These are phyloP conservation scores for Reticulitermes lucifugus DNA, from an alignment of 2,888 invertebrate species.

Conservation along the genomic window DNA sequence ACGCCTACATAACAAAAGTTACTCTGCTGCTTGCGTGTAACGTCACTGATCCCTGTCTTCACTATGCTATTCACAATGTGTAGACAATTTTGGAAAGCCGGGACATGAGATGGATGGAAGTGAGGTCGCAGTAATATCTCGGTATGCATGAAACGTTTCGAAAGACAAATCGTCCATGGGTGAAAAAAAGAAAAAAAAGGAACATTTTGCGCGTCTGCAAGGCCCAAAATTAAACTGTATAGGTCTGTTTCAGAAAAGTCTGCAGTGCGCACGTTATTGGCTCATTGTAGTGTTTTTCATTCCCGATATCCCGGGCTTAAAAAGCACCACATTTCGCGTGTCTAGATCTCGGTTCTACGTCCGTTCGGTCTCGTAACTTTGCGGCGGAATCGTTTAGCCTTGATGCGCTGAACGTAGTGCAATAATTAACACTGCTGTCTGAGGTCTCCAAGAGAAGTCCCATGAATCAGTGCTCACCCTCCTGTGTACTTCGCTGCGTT, in stretches of 20 bases:
- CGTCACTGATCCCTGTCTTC: background rate
- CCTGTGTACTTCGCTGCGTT: too few relatives aligned
- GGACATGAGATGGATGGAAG: background rate
- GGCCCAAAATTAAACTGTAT: background rate
- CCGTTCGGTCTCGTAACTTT: too few relatives aligned
- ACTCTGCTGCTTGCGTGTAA: background rate
- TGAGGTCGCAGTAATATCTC: background rate
- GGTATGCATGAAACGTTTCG: background rate
- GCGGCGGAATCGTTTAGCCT: too few relatives aligned
- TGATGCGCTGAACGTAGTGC: too few relatives aligned
- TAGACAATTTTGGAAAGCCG: background rate
- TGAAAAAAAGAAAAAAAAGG: background rate
- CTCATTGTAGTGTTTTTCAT: background rate
- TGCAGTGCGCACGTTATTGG: background rate
- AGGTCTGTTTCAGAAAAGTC: background rate
- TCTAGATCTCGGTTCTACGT: too few relatives aligned
- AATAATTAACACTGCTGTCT: too few relatives aligned
- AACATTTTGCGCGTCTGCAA: background rate
- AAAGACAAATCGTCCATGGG: background rate
- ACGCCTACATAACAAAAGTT: too few relatives aligned
- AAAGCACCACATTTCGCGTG: background rate
- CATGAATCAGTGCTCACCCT: too few relatives aligned
- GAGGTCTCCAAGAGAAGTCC: too few relatives aligned
- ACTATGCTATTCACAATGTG: background rate
- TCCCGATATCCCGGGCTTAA: background rate